phyloP scores from a whole-genome alignment of 2,113 vertebrate species.

The Aramus guarauna region DNA sequence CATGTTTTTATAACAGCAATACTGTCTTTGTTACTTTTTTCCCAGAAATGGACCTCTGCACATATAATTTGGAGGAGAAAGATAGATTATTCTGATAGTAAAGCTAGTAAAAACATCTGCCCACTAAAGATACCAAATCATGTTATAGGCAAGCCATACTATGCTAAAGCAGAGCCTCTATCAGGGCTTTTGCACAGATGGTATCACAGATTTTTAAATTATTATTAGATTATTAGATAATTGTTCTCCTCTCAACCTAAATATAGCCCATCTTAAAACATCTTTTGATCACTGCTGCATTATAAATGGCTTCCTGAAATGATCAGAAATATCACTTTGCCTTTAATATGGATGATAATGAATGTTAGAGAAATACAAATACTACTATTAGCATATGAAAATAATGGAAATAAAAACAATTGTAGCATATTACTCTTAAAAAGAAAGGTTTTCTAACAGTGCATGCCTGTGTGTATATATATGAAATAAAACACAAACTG shows the following conservation, averaged over 20 bases:
- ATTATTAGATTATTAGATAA: slow-evolving; percentile 59
- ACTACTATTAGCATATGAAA: not conserved
- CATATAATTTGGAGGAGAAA: not conserved
- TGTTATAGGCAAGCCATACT: not conserved
- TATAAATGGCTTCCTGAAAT: not conserved
- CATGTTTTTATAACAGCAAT: not conserved
- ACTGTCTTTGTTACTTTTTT: not conserved
- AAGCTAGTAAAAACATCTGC: not conserved
- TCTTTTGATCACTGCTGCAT: not conserved
- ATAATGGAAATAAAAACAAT: not conserved
- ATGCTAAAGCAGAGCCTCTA: not conserved
- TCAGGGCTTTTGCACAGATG: slow-evolving; percentile 48
- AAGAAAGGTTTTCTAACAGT: not conserved
- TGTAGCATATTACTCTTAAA: not conserved
- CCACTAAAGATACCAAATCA: not conserved
- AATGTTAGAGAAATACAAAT: not conserved
- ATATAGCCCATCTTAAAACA: slow-evolving; percentile 8
- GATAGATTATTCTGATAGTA: not conserved
- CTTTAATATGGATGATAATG: not conserved
- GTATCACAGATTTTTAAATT: slow-evolving; percentile 44
- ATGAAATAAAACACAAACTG: not conserved
- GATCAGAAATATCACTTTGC: not conserved
- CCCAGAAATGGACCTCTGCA: not conserved
- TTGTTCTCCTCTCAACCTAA: slow-evolving; percentile 22
- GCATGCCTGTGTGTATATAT: not conserved